These are phyloP conservation scores for Limnephilus auricula DNA, from an alignment of 2,888 invertebrate genomes.

Conservation along the genomic window DNA sequence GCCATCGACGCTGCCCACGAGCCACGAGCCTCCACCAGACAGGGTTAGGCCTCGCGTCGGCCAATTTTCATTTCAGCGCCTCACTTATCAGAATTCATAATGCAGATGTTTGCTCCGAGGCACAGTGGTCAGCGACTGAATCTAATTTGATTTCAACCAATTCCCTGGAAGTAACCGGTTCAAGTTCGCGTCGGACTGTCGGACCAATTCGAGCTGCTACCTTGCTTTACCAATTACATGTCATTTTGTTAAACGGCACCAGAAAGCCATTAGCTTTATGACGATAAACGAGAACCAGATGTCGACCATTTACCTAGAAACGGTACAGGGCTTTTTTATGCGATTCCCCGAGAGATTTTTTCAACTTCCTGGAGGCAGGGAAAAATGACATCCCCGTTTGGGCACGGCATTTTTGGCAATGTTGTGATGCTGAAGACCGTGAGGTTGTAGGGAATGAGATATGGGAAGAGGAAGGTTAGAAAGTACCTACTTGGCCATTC, in stretches of 20 bases:
- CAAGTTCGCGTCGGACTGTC: background rate
- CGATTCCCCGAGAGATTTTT: background rate
- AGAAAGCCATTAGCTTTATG: background rate
- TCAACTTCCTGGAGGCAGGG: background rate
- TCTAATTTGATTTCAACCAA: background rate
- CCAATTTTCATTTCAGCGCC: slow-evolving; percentile 19
- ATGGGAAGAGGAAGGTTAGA: background rate
- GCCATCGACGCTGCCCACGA: background rate
- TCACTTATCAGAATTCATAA: background rate
- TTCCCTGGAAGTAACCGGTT: background rate
- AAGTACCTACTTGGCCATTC: background rate
- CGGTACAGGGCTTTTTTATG: background rate
- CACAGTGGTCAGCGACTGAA: background rate
- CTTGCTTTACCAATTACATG: background rate
- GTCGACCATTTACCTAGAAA: background rate
- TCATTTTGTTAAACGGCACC: background rate
- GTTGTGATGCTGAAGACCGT: background rate
- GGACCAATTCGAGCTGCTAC: background rate
- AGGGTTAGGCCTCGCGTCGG: background rate
- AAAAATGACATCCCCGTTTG: background rate
- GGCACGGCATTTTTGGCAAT: background rate
- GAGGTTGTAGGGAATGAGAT: too few relatives aligned
- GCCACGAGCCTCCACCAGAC: background rate
- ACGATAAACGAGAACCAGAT: background rate
- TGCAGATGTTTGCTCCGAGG: background rate